Conservation (phyloP, 23 tunicate genomes). For the Styela plicata region DNA sequence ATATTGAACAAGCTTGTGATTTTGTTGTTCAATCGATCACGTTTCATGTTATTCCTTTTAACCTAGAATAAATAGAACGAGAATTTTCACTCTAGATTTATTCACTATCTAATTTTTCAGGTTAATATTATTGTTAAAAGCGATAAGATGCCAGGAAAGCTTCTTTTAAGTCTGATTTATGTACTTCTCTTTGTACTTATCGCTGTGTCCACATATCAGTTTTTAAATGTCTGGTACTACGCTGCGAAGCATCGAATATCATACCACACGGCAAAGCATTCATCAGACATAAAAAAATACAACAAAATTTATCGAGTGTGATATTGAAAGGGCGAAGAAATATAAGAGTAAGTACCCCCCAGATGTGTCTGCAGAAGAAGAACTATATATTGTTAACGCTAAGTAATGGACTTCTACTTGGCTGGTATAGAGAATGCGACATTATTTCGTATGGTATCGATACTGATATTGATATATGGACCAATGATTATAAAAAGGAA, state of each 20-base stretch:
- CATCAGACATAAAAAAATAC: slow-evolving; percentile 43
- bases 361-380: slow-evolving; percentile 5
- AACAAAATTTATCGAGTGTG: slow-evolving; percentile 63
- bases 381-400: slow-evolving; percentile 18
- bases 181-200: no score
- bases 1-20: no score
- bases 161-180: no score
- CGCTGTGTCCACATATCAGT: no score
- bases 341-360: slow-evolving; percentile 18
- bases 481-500: slow-evolving; percentile 26
- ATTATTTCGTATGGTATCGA: slow-evolving; percentile 47
- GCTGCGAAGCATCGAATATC: slow-evolving; percentile 65
- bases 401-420: slow-evolving; percentile 51
- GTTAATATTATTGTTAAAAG: no score
- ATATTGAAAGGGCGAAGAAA: slow-evolving; percentile 36
- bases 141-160: no score
- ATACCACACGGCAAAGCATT: slow-evolving; percentile 37
- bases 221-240: no score
- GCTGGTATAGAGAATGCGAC: slow-evolving; percentile 77
- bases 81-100: no score
- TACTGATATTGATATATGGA: slow-evolving; percentile 49
- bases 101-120: no score
- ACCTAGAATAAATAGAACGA: no score
- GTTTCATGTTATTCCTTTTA: no score
- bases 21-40: no score